phyloP scores from a whole-genome alignment of 2,888 invertebrate species.

The Agonopterix heracliana region DNA sequence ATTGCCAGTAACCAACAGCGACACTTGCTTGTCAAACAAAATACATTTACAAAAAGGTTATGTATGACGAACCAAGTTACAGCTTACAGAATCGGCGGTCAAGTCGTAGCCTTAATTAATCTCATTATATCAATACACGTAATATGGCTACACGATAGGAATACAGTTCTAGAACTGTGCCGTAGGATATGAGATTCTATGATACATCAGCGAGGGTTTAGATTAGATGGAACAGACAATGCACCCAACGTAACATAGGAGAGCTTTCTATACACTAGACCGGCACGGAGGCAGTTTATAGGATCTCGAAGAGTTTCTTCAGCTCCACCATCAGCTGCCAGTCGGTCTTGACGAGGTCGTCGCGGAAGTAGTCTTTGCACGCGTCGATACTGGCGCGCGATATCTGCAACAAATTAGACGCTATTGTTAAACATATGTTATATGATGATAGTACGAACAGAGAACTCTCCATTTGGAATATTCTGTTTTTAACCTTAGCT shows the following conservation, averaged over 20 bases:
- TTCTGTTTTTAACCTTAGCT: too few relatives aligned
- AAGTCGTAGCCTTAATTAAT: too few relatives aligned
- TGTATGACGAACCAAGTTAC: too few relatives aligned
- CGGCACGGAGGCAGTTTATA: conserved; percentile 75
- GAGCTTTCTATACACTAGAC: conserved; percentile 21
- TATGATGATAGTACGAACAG: too few relatives aligned
- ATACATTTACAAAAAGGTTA: not conserved
- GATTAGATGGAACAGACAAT: conserved; percentile 62
- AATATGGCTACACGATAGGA: conserved; percentile 10
- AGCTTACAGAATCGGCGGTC: too few relatives aligned
- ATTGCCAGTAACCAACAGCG: not conserved
- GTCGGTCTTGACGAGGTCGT: conserved; percentile 96
- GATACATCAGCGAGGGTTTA: conserved; percentile 29
- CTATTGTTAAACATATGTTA: too few relatives aligned
- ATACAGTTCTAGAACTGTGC: conserved; percentile 5
- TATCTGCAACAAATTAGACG: conserved; percentile 81
- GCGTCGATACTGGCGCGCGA: conserved; percentile 98
- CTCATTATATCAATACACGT: too few relatives aligned
- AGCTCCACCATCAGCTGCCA: conserved; percentile 99
- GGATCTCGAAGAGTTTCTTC: conserved; percentile 97
- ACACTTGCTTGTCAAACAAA: not conserved
- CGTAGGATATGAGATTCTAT: conserved; percentile 38
- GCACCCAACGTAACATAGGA: conserved; percentile 27
- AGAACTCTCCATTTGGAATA: too few relatives aligned
- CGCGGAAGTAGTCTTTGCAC: conserved; percentile 99